Percentiles rank a stretch among this genome's conserved stretches.
Conservation (phyloP, 2,888 invertebrate genomes). For the Microdon myrmicae region DNA sequence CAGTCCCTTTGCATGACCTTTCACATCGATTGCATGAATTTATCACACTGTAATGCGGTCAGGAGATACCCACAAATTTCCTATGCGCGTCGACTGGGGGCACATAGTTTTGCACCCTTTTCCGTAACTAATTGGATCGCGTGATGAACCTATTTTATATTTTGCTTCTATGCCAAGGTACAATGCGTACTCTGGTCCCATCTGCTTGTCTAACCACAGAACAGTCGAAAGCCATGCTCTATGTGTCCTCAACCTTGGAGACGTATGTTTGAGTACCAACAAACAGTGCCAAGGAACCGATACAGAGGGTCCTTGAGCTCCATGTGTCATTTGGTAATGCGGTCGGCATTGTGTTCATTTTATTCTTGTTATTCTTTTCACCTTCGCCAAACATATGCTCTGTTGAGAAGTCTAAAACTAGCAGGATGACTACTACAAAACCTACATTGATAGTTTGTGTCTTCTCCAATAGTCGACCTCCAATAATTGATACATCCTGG, state of each 20-base stretch:
- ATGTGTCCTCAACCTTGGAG: slow-evolving; percentile 27
- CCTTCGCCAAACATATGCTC: slow-evolving; percentile 39
- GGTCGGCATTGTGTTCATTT: slow-evolving; percentile 19
- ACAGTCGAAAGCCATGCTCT: slow-evolving; percentile 17
- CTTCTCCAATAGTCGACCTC: not conserved
- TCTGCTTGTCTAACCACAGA: slow-evolving; percentile 43
- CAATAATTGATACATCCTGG: slow-evolving; percentile 22
- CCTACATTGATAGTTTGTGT: slow-evolving; percentile 18
- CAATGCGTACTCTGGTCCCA: slow-evolving; percentile 38
- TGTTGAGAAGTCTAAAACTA: not conserved
- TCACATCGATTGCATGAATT: slow-evolving; percentile 27
- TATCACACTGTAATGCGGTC: slow-evolving; percentile 22
- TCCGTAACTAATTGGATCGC: slow-evolving; percentile 48
- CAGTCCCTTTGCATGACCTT: too few relatives aligned
- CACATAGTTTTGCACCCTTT: slow-evolving; percentile 45
- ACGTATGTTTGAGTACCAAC: slow-evolving; percentile 27
- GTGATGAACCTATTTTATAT: slow-evolving; percentile 49
- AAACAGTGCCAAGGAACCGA: slow-evolving; percentile 18
- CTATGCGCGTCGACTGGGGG: slow-evolving; percentile 7
- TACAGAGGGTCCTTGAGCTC: slow-evolving; percentile 25
- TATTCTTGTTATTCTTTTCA: too few relatives aligned
- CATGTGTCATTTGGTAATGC: slow-evolving; percentile 40
- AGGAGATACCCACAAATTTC: slow-evolving; percentile 18
- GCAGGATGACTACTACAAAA: not conserved
- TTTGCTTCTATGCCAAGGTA: slow-evolving; percentile 34